Conservation (phyloP, 2,113 vertebrate species). For the Electrona antarctica region DNA sequence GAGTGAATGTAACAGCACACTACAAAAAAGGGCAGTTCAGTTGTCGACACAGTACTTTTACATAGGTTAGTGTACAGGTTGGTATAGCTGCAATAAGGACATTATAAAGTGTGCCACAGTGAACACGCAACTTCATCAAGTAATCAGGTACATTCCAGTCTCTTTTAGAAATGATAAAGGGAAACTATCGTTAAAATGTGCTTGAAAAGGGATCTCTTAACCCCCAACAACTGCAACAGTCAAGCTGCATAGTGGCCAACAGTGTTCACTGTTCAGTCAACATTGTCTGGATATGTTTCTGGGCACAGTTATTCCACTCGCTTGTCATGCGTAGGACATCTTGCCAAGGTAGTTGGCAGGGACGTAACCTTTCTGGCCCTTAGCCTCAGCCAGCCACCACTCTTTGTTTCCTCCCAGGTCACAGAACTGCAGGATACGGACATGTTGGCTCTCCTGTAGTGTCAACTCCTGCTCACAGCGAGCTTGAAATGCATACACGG, state of each 20-base stretch:
- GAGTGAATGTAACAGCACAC: too few relatives aligned
- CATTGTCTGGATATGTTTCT: not conserved
- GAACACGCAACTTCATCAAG: not conserved
- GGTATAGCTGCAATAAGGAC: too few relatives aligned
- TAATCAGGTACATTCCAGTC: not conserved
- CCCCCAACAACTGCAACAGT: too few relatives aligned
- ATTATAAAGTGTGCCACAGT: not conserved
- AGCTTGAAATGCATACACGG: conserved; percentile 93
- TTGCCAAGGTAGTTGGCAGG: conserved; percentile 95
- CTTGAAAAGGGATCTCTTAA: too few relatives aligned
- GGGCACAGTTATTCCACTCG: not conserved
- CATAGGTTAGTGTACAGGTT: too few relatives aligned
- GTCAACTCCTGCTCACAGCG: conserved; percentile 93
- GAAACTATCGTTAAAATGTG: too few relatives aligned
- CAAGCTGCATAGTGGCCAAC: too few relatives aligned
- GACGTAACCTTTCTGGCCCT: conserved; percentile 92
- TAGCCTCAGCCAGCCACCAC: conserved; percentile 95
- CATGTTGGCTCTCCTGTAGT: conserved; percentile 90
- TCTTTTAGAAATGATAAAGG: too few relatives aligned
- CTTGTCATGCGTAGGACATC: conserved; percentile 91
- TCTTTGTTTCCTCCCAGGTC: conserved; percentile 94
- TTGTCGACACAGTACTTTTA: too few relatives aligned
- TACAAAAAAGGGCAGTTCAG: too few relatives aligned
- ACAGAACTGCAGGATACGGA: conserved; percentile 88
- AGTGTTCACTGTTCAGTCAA: too few relatives aligned